These are phyloP conservation scores for Coregonus clupeaformis DNA, from an alignment of 2,113 vertebrate species.

Conservation along the genomic window DNA sequence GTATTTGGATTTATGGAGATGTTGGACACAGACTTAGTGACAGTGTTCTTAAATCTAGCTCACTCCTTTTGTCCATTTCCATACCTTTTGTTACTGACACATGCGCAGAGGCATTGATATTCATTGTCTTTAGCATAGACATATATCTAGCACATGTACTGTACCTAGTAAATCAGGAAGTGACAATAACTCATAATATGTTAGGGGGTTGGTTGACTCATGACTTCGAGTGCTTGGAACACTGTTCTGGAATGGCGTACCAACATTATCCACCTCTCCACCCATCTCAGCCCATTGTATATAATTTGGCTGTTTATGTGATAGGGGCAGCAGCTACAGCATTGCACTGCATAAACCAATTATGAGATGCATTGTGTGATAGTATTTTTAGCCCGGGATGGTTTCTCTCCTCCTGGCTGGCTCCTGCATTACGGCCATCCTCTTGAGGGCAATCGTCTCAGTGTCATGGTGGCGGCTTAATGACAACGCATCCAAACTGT, in stretches of 20 bases:
- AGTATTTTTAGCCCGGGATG: slow-evolving; percentile 63
- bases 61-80: slow-evolving; percentile 30
- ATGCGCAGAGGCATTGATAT: slow-evolving; percentile 4
- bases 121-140: slow-evolving; percentile 15
- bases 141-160: slow-evolving; percentile 28
- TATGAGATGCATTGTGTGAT: slow-evolving; percentile 60
- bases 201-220: neutral
- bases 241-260: neutral
- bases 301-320: neutral
- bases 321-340: slow-evolving; percentile 4
- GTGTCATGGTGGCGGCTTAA: slow-evolving; percentile 60
- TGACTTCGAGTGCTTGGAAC: neutral
- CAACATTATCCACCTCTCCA: neutral
- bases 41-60: slow-evolving; percentile 64
- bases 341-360: slow-evolving; percentile 62
- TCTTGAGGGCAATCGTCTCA: slow-evolving; percentile 54
- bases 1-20: slow-evolving; percentile 71
- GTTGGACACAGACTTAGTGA: slow-evolving; percentile 48
- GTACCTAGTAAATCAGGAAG: slow-evolving; percentile 35
- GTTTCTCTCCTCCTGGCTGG: slow-evolving; percentile 27
- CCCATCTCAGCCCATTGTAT: neutral
- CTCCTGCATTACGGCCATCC: slow-evolving; percentile 19
- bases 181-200: neutral
- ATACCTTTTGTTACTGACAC: slow-evolving; percentile 22
- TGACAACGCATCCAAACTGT: slow-evolving; percentile 55